Base-by-base conservation (phyloP, 2,888 invertebrate species). In the Pardosa pseudoannulata region DNA sequence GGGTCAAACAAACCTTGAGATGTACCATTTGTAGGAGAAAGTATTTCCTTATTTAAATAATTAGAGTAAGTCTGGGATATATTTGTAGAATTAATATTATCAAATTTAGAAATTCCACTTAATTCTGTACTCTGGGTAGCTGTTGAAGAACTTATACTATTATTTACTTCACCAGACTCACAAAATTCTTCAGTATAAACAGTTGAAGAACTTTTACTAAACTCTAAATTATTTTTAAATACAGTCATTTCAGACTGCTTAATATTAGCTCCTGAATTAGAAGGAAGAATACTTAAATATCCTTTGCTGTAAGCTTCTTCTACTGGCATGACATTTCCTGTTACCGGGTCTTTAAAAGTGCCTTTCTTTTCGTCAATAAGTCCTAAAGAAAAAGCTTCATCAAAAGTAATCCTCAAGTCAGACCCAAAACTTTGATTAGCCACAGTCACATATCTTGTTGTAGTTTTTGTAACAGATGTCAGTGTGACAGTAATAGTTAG, bases 401-500 rank as follows among this genome's bases (percentile, higher is more conserved):
- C 89, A 32, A 92, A 90, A 16, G 92, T 91, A 82, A 92, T 93
- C 90, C 93, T 93, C 67, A 93, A 92, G 89, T 94, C 91, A 27
- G 88, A 90, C 27, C 88, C 83, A 29, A 89, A 50, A 70, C 94
- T 94, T 6, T 94, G 94, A 88, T 94, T 94, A 19, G 95, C 94
- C 28, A 96, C 94, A 0, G 96, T 96, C 1, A 96, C 95, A 90
- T 96, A 95, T 28, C 95, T 93, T 91, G 95, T 95, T 41, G 97
- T 95, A 71, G 96, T 95, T 91, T 95, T 96, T 5, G 96, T 96
- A 36, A 96, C 95, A 7, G 96, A 96, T 91, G 96, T 96, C 23
- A 96, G 95, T 1, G 97, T 97, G 50, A 97, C 94, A 11, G 96
- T 96, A 75, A 98, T 96, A 91, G 96, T 96, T 76, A 97, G 92